phyloP scores from a whole-genome alignment of 2,113 vertebrate species.

The Smithornis capensis region DNA sequence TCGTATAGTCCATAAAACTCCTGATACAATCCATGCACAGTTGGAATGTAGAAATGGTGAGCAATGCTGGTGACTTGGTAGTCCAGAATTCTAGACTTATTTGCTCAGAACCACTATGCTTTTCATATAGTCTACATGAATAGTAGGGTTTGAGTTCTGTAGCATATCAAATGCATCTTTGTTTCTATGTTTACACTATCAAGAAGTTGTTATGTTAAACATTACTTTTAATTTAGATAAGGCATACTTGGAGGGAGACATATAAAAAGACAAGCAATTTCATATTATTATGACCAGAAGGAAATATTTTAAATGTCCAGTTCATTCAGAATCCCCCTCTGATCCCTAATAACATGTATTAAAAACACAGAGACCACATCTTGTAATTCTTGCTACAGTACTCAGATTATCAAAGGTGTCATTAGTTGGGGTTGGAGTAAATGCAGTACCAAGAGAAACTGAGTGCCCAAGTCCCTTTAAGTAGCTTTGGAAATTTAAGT shows the following conservation, averaged over 20 bases:
- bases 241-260: background rate
- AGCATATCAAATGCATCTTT: fast-evolving
- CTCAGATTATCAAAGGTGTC: background rate
- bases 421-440: background rate
- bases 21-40: background rate
- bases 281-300: background rate
- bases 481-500: background rate
- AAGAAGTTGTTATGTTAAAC: background rate
- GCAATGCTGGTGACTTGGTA: background rate
- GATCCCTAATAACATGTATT: background rate
- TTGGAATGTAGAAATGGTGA: background rate
- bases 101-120: background rate
- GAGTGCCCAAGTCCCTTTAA: background rate
- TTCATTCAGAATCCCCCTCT: background rate
- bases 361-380: background rate
- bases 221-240: background rate
- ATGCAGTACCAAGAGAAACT: background rate
- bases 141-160: background rate
- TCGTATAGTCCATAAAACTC: background rate
- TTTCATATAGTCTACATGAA: background rate
- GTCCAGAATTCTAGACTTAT: background rate
- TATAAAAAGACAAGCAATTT: background rate
- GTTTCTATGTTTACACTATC: background rate
- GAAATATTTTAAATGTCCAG: background rate
- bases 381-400: background rate